Evolutionary conservation across 1,140 invertebrate genomes (phyloP).

Genomic region (Amyelois transitella): DNA sequence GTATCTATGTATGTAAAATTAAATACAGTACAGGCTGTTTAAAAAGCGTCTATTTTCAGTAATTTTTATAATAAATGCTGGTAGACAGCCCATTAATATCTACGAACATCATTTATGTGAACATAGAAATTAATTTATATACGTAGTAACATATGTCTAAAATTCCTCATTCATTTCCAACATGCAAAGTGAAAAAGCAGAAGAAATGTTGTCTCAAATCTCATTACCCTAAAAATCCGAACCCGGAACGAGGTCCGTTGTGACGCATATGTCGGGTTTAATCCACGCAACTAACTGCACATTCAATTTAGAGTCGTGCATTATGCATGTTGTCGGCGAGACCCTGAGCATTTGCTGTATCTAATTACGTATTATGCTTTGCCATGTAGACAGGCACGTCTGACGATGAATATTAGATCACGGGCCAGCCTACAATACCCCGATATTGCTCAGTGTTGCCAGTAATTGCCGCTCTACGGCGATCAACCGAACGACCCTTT

Average conservation of each 20-base stretch:
- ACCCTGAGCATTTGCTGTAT: constrained; percentile 59
- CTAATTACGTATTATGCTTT: constrained; percentile 69
- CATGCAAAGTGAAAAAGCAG: no score
- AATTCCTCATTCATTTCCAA: no score
- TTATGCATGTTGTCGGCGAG: constrained; percentile 55
- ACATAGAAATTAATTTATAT: no score
- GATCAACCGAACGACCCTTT: constrained; percentile 18
- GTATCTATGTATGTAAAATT: no score
- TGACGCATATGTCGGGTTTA: constrained; percentile 25
- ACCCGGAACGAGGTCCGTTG: neutral
- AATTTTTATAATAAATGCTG: no score
- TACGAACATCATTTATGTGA: no score
- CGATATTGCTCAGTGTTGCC: constrained; percentile 46
- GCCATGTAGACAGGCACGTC: constrained; percentile 60
- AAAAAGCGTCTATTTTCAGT: no score
- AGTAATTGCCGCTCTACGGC: constrained; percentile 38
- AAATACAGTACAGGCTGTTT: no score
- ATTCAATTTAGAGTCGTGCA: constrained; percentile 70
- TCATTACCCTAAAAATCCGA: neutral
- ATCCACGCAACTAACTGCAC: constrained; percentile 62
- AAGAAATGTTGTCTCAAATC: no score
- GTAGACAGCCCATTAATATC: no score
- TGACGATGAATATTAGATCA: constrained; percentile 70
- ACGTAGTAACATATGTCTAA: no score
- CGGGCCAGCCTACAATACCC: constrained; percentile 41